Base-by-base conservation (phyloP, 2,797 vertebrate species). In the Acropternis orthonyx region DNA sequence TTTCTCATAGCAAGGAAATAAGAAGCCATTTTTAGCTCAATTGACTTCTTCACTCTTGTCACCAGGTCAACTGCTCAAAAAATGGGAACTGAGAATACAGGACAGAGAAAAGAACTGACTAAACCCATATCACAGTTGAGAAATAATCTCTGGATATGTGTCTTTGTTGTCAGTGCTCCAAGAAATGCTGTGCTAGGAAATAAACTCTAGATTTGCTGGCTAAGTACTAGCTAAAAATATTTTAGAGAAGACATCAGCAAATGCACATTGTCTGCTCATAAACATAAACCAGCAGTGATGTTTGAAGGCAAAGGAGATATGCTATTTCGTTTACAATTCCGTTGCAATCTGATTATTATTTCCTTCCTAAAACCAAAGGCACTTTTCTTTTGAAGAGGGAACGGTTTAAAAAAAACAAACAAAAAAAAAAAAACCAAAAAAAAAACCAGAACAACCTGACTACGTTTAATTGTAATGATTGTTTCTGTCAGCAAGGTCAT, bases 401-500 rank as follows among this genome's bases (percentile, higher is more conserved):
- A 39, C 5, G 4, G 37, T 79, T 85, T 58, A 21, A 54, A 54
- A 54, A 51, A 51, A 27, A 30, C 27, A 27, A 26, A 52, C 65
- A 81, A 85, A 27, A 30, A 51, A 27, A 26, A 52, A 67, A 81
- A 85, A 90, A 18, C 2, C 17, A 54, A 75, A 61, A n/a, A n/a
- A n/a, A n/a, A n/a, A n/a, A n/a, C n/a, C 62, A 91, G 56, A 81
- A 84, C 58, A 24, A 81, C 51, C 43, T 96, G 18, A 3, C 26
- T 71, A 21, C 59, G 58, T 85, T 65, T 88, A 88, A 94, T 56
- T 90, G 56, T 36, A 55, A 59, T 32, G n/a, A 77, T 63, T 51
- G 51, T 79, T 83, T 96, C 76, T 89, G 28, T 72, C 77, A 85
- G 51, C 59, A 78, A 92, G 87, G 80, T 92, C 84, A 86, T 78